A percentile compares a stretch with the other conserved stretches of the same genome.
These are phyloP conservation scores for Smittia aterrima DNA, from an alignment of 2,888 invertebrate genomes.

Conservation along the genomic window DNA sequence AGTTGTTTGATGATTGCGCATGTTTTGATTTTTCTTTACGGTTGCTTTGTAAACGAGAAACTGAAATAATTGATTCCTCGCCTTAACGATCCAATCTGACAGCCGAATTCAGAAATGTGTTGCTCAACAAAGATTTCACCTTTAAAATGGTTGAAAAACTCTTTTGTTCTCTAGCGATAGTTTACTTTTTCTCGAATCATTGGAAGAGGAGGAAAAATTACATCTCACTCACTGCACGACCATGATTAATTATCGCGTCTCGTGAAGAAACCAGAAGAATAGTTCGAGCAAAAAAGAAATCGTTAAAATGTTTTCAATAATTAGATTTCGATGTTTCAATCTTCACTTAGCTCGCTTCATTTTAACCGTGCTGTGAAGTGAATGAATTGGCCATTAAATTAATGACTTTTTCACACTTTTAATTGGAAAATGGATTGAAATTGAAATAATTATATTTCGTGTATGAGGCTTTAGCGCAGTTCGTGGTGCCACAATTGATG, in stretches of 20 bases:
- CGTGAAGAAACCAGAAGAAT: background rate
- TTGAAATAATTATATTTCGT: slow-evolving; percentile 10
- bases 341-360: slow-evolving; percentile 10
- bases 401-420: slow-evolving; percentile 32
- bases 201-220: background rate
- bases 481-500: background rate
- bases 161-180: slow-evolving; percentile 27
- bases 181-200: background rate
- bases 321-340: slow-evolving; percentile 35
- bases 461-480: background rate
- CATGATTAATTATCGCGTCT: slow-evolving; percentile 25
- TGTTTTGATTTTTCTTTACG: background rate
- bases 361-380: slow-evolving; percentile 24
- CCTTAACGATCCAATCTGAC: background rate
- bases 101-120: slow-evolving; percentile 13
- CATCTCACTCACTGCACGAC: background rate
- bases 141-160: background rate
- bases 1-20: slow-evolving; percentile 2
- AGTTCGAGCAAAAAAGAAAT: background rate
- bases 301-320: slow-evolving; percentile 30
- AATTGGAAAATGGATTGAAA: slow-evolving; percentile 27
- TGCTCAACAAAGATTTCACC: slow-evolving; percentile 1
- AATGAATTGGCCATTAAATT: slow-evolving; percentile 28
- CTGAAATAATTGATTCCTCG: slow-evolving; percentile 24
- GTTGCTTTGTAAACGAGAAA: background rate